These are phyloP conservation scores for Patella pellucida DNA, from an alignment of 2,888 invertebrate genomes.

Conservation along the genomic window DNA sequence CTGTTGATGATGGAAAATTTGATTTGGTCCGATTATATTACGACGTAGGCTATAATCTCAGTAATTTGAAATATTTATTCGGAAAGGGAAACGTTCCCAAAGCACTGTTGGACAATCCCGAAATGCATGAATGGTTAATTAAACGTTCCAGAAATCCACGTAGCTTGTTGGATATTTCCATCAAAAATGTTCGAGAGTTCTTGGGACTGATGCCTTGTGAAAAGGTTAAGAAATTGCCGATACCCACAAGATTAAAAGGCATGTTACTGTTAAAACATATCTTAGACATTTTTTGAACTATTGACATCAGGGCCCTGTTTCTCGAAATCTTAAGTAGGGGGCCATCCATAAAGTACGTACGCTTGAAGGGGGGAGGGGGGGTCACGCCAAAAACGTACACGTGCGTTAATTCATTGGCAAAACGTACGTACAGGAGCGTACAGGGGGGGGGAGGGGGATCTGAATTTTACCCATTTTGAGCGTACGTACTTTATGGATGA, in stretches of 20 bases:
- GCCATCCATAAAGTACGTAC: too few species aligned
- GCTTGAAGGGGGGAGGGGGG: too few species aligned
- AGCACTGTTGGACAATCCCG: slow-evolving; percentile 34
- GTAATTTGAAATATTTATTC: slow-evolving; percentile 33
- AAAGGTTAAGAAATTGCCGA: slow-evolving; percentile 40
- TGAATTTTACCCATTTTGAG: too few species aligned
- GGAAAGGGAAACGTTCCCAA: slow-evolving; percentile 34
- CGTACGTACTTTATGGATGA: too few species aligned
- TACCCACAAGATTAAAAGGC: slow-evolving; percentile 48
- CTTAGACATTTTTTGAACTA: slow-evolving; percentile 21
- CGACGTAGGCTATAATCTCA: slow-evolving; percentile 48
- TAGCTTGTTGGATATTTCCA: slow-evolving; percentile 36
- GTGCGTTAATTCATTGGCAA: too few species aligned
- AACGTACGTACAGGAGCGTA: too few species aligned
- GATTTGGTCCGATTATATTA: slow-evolving; percentile 46
- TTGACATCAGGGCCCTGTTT: too few species aligned
- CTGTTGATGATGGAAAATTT: slow-evolving; percentile 47
- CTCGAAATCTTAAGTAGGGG: too few species aligned
- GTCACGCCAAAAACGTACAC: too few species aligned
- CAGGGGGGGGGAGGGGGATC: too few species aligned
- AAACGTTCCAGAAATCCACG: slow-evolving; percentile 33
- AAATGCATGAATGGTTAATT: slow-evolving; percentile 40
- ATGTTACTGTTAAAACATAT: slow-evolving; percentile 38
- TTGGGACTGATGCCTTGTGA: slow-evolving; percentile 36
- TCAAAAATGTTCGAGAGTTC: slow-evolving; percentile 36